phyloP scores from a whole-genome alignment of 2,113 vertebrate genomes.

The Protomyctophum bolini region DNA sequence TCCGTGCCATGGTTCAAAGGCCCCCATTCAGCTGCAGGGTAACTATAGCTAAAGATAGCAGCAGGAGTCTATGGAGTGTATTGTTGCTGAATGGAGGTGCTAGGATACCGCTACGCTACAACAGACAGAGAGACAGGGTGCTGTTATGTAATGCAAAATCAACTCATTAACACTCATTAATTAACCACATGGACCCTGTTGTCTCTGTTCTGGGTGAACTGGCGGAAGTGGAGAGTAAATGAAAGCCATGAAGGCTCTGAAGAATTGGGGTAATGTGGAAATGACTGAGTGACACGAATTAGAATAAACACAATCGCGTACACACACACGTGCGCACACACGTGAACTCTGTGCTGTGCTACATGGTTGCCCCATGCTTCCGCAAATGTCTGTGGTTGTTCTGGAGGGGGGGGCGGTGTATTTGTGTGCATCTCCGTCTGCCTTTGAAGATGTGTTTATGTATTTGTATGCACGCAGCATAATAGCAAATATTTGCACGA shows the following conservation, averaged over 20 bases:
- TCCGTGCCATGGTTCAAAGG: background rate
- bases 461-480: no score
- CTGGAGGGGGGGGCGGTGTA: no score
- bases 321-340: no score
- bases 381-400: no score
- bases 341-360: no score
- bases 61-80: conserved; percentile 59
- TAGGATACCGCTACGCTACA: conserved; percentile 6
- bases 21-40: conserved; percentile 17
- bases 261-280: background rate
- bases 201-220: no score
- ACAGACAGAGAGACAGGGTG: background rate
- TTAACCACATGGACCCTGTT: no score
- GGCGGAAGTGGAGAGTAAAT: background rate
- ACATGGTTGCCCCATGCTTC: no score
- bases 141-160: conserved; percentile 37
- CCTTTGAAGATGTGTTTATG: no score
- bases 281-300: background rate
- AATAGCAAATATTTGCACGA: no score
- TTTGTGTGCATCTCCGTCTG: no score
- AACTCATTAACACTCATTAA: conserved; percentile 13
- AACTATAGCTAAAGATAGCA: conserved; percentile 56
- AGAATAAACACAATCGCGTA: no score
- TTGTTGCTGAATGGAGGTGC: conserved; percentile 39
- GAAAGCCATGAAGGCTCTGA: background rate